phyloP scores from a whole-genome alignment of 2,888 invertebrate genomes.

The Yponomeuta evonymella region DNA sequence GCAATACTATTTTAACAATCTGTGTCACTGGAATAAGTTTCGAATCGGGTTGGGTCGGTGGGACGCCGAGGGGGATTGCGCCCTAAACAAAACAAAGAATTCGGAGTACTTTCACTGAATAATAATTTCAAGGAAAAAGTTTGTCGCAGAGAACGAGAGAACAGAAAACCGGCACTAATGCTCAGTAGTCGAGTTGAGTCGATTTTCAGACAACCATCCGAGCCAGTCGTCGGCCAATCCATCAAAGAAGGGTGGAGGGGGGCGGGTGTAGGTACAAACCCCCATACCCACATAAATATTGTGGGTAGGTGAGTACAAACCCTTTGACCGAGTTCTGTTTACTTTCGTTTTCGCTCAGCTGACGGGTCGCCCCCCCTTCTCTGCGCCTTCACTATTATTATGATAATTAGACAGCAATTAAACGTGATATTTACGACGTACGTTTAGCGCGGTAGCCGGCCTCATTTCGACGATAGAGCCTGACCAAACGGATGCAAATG shows the following conservation, averaged over 20 bases:
- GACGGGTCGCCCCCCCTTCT: conserved; percentile 66
- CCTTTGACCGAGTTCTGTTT: conserved; percentile 78
- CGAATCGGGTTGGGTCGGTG: conserved; percentile 30
- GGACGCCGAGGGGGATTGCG: conserved; percentile 34
- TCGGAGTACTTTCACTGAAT: conserved; percentile 66
- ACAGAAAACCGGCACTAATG: conserved; percentile 65
- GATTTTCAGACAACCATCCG: conserved; percentile 68
- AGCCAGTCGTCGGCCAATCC: conserved; percentile 74
- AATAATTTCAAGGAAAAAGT: conserved; percentile 65
- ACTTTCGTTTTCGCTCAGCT: conserved; percentile 78
- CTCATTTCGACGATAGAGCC: background rate
- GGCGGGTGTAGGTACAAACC: conserved; percentile 57
- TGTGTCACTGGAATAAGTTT: conserved; percentile 46
- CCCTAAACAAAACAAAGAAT: conserved; percentile 64
- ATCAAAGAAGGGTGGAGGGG: conserved; percentile 70
- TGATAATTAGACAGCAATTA: conserved; percentile 71
- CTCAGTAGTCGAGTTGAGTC: conserved; percentile 56
- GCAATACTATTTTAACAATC: conserved; percentile 37
- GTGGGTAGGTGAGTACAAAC: conserved; percentile 76
- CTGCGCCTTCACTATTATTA: conserved; percentile 67
- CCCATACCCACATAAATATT: conserved; percentile 74
- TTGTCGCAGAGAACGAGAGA: conserved; percentile 47
- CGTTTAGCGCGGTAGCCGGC: conserved; percentile 3
- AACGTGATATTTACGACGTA: conserved; percentile 23
- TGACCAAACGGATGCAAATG: background rate